Evolutionary conservation across 2,113 vertebrate species (phyloP), one percentile per base, ranked within the genome.

Genomic region (Pomatostomus ruficeps): DNA sequence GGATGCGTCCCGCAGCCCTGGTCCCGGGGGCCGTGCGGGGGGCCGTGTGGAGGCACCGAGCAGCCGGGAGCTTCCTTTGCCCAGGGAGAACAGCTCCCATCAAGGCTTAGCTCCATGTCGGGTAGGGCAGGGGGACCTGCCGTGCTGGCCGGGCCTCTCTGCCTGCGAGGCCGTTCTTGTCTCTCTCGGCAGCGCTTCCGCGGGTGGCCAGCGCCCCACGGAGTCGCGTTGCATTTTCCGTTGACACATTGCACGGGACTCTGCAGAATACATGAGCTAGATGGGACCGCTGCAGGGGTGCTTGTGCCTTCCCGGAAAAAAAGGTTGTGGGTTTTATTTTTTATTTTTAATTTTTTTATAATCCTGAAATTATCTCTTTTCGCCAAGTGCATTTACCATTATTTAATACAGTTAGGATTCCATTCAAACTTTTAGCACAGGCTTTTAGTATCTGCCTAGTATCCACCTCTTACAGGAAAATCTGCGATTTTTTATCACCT

Each of bases 71-170:
- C 10, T 21, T 19, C 51, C 43, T 10, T 58, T 15, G 33, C 29
- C 29, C 20, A 1, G 15, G 25, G 7, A 40, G 10, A 49, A 10
- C 55, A 7, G 61, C 2, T 12, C 26, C 46, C 66, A 19, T 1
- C 0, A 61, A 22, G 42, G 6, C 14, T 14, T 24, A 11, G 6
- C n/a, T 52, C 42, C 9, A 3, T 4, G 15, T 10, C 14, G 40
- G 36, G 28, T 48, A 28, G 35, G 66, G 29, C 74, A n/a, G 43
- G 38, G 38, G 17, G 26, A 49, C 14, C 20, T 19, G 46, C 24
- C 2, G 22, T 6, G 7, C 31, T 17, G 21, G 29, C 23, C 14
- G 33, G 62, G n/a, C n/a, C 31, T 23, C 42, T 28, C 36, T 40
- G 21, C 14, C 24, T 10, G 45, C 3, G 4, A 49, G 17, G 22